phyloP scores from a whole-genome alignment of 1,140 invertebrate species.

The Drosophila pectinifera region DNA sequence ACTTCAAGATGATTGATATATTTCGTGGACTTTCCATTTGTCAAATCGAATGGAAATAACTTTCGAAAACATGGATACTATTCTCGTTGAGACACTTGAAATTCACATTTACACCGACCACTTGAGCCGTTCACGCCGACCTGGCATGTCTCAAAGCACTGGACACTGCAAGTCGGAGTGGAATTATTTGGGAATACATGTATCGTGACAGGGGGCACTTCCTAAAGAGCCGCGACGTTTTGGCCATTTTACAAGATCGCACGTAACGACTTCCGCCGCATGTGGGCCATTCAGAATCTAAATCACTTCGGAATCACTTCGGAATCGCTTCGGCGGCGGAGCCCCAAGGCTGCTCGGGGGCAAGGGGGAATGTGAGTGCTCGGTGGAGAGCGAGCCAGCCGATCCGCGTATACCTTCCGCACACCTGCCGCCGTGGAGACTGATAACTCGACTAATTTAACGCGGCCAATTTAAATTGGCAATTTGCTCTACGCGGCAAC shows the following conservation, averaged over 20 bases:
- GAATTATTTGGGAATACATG: slow-evolving; percentile 26
- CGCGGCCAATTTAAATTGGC: slow-evolving; percentile 84
- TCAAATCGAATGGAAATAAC: slow-evolving; percentile 42
- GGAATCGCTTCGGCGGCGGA: neutral
- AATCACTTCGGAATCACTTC: slow-evolving; percentile 29
- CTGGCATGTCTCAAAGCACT: slow-evolving; percentile 3
- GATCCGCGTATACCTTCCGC: slow-evolving; percentile 55
- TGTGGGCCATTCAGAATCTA: slow-evolving; percentile 19
- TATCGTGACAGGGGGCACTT: slow-evolving; percentile 18
- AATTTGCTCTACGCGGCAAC: slow-evolving; percentile 68
- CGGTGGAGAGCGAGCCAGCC: slow-evolving; percentile 12
- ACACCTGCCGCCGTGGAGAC: slow-evolving; percentile 80
- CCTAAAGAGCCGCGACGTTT: neutral
- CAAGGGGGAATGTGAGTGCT: neutral
- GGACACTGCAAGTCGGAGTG: neutral
- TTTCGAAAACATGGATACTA: slow-evolving; percentile 19
- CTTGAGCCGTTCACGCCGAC: slow-evolving; percentile 49
- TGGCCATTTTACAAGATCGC: slow-evolving; percentile 41
- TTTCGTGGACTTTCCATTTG: slow-evolving; percentile 45
- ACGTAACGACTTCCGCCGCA: slow-evolving; percentile 67
- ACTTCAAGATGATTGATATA: slow-evolving; percentile 67
- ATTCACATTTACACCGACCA: slow-evolving; percentile 49
- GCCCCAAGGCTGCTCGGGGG: slow-evolving; percentile 19
- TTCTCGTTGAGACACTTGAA: slow-evolving; percentile 16
- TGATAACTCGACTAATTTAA: slow-evolving; percentile 85